Conservation (phyloP, 2,797 vertebrate genomes). For the Chrosomus eos region DNA sequence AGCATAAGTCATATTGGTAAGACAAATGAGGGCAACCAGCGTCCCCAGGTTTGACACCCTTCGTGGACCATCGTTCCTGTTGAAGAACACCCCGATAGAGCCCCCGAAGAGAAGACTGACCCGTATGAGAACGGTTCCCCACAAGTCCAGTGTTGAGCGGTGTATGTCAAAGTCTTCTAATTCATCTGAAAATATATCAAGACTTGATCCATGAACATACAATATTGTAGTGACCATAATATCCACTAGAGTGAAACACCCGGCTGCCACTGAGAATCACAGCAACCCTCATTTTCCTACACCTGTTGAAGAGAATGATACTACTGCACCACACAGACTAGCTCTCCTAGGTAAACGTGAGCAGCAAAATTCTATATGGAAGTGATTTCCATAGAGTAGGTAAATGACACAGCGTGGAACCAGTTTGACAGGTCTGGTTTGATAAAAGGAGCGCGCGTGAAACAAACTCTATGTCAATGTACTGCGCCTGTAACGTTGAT, state of each 20-base stretch:
- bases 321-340: not conserved
- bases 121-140: constrained; percentile 85
- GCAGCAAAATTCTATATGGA: not conserved
- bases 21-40: constrained; percentile 78
- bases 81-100: constrained; percentile 84
- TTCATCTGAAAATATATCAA: constrained; percentile 78
- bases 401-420: not conserved
- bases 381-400: not conserved
- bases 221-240: constrained; percentile 82
- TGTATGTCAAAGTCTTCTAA: constrained; percentile 83
- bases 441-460: not conserved
- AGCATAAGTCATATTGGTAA: constrained; percentile 82
- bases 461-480: not conserved
- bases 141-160: constrained; percentile 85
- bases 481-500: not conserved
- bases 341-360: not conserved
- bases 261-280: constrained; percentile 75
- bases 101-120: constrained; percentile 85
- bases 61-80: constrained; percentile 80
- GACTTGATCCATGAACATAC: constrained; percentile 77
- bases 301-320: not conserved
- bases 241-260: constrained; percentile 77
- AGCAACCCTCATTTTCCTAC: constrained; percentile 76
- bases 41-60: constrained; percentile 75
- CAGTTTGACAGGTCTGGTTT: constrained; percentile 3